Percentiles rank a stretch among this genome's conserved stretches.
phyloP scores from a whole-genome alignment of 2,888 invertebrate genomes.

The Brachypterus glaber region DNA sequence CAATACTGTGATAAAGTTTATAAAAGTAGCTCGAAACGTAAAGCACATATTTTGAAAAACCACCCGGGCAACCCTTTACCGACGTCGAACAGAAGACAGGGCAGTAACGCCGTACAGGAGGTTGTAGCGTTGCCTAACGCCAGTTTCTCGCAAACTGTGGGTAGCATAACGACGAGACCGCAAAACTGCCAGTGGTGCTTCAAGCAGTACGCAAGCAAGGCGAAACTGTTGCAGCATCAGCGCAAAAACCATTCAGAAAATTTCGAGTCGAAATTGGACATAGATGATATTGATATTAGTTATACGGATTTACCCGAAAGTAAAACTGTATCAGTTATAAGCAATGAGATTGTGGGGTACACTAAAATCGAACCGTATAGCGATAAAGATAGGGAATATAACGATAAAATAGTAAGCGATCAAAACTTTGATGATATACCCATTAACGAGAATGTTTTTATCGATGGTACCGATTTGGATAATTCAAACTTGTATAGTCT shows the following conservation, averaged over 20 bases:
- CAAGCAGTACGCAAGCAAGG: slow-evolving; percentile 77
- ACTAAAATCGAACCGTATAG: no score
- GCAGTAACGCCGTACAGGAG: slow-evolving; percentile 26
- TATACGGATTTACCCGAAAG: no score
- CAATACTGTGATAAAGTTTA: slow-evolving; percentile 75
- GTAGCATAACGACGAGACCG: slow-evolving; percentile 59
- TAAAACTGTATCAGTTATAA: no score
- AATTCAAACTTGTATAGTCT: slow-evolving; percentile 35
- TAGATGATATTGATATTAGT: no score
- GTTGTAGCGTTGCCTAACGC: slow-evolving; percentile 47
- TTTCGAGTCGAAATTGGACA: no score
- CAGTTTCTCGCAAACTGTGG: slow-evolving; percentile 61
- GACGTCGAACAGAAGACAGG: slow-evolving; percentile 39
- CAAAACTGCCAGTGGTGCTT: slow-evolving; percentile 73
- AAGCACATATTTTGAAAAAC: slow-evolving; percentile 70
- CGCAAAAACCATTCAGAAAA: slow-evolving; percentile 51
- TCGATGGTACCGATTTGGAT: slow-evolving; percentile 11
- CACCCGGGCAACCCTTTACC: slow-evolving; percentile 71
- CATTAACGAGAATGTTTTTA: slow-evolving; percentile 21
- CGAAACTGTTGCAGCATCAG: slow-evolving; percentile 61
- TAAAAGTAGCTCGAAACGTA: slow-evolving; percentile 75
- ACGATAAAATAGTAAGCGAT: no score
- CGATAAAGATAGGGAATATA: no score
- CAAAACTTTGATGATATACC: no score
- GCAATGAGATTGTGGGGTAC: no score